Evolutionary conservation across 2,888 invertebrate genomes (phyloP), one percentile per base, ranked within the genome.

Genomic region (Drosophila siamana): DNA sequence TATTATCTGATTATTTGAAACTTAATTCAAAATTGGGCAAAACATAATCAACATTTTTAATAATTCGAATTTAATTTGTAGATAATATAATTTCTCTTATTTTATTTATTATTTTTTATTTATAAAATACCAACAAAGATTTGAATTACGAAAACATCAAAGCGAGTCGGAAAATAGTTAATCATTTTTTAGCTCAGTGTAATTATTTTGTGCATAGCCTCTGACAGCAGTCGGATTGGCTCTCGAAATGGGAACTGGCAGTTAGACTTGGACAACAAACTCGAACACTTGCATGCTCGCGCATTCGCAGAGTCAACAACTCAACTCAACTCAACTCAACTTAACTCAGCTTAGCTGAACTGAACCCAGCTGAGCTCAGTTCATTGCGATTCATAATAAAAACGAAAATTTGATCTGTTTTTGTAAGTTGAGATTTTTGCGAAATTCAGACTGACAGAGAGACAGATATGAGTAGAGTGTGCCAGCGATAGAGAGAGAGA

Each of bases 351-450:
- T 84, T 84, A 83, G 9, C 9, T 11, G 40, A 62, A 61, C 56
- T 63, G 65, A 57, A 57, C 69, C 78, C 19, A 36, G 52, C 33
- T 13, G 41, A 22, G 56, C 15, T 46, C 57, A 61, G 61, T 76
- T 83, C 84, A 80, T 88, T 70, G 64, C 81, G 74, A 86, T 84
- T 84, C 84, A 86, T 77, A 84, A 88, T 84, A 88, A 84, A 86
- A 77, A 68, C 68, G 77, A 66, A 75, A 87, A 86, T 79, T 79
- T 72, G 86, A 86, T 86, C 88, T 86, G 86, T 89, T 86, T 89
- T 89, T 87, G 86, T 87, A 86, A 86, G 80, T 73, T 89, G 86
- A 86, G 86, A 88, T 77, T 55, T 85, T 89, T 72, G 74, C 79
- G 70, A 79, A 81, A 84, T 46, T 46, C 60, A 57, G 55, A 59